Evolutionary conservation across 2,113 vertebrate genomes (phyloP).

Genomic region (Rhinopithecus roxellana): DNA sequence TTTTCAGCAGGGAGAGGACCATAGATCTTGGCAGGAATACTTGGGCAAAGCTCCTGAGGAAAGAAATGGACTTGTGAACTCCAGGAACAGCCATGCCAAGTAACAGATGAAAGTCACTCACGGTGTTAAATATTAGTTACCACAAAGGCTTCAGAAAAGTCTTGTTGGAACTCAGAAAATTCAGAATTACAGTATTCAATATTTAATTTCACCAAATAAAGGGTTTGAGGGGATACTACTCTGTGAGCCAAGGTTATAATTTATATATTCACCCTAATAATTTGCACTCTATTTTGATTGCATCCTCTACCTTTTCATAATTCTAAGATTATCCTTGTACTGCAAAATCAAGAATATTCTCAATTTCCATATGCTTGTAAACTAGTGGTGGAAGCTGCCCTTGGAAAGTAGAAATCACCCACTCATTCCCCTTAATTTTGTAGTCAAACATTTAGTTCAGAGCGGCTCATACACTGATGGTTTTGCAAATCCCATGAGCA

Average conservation of each 20-base stretch:
- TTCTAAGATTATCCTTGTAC: background rate
- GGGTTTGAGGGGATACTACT: background rate
- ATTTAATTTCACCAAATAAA: slow-evolving; percentile 51
- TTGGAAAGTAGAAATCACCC: slow-evolving; percentile 30
- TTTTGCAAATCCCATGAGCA: slow-evolving; percentile 38
- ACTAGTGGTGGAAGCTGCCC: background rate
- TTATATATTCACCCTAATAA: slow-evolving; percentile 40
- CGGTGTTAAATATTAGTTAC: background rate
- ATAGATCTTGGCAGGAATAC: background rate
- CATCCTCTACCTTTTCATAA: slow-evolving; percentile 36
- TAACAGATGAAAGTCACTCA: background rate
- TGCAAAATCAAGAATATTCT: slow-evolving; percentile 54
- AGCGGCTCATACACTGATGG: background rate
- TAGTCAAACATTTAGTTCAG: background rate
- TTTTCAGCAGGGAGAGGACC: background rate
- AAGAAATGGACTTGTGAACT: background rate
- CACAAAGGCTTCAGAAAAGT: background rate
- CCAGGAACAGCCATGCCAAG: background rate
- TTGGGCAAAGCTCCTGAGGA: background rate
- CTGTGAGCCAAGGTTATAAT: background rate
- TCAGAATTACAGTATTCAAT: slow-evolving; percentile 25
- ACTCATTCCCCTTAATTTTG: background rate
- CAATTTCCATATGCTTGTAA: slow-evolving; percentile 37
- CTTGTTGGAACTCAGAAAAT: slow-evolving; percentile 37
- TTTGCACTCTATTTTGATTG: slow-evolving; percentile 15